phyloP scores from a whole-genome alignment of 2,888 invertebrate species.

The Lymantria dispar region DNA sequence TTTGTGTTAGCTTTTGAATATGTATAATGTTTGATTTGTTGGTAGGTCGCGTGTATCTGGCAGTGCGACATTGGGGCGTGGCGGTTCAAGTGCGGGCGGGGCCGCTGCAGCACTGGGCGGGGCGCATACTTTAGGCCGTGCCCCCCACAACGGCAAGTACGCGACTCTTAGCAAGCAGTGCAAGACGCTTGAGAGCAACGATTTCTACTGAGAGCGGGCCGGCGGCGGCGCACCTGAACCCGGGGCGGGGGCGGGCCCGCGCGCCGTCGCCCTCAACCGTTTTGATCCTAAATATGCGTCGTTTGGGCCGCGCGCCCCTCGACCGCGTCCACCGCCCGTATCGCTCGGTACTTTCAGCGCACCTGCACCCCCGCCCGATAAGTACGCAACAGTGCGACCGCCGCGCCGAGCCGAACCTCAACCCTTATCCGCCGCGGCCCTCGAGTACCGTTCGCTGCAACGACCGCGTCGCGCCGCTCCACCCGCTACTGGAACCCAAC shows the following conservation, averaged over 20 bases:
- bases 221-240: constrained; percentile 77
- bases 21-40: constrained; percentile 17
- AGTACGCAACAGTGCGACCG: constrained; percentile 73
- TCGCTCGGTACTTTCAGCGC: constrained; percentile 56
- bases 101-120: constrained; percentile 70
- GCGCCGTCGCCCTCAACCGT: constrained; percentile 78
- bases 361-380: constrained; percentile 46
- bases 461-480: constrained; percentile 68
- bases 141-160: constrained; percentile 93
- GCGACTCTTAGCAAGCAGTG: constrained; percentile 97
- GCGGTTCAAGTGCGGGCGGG: constrained; percentile 49
- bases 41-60: constrained; percentile 68
- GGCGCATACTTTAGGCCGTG: constrained; percentile 86
- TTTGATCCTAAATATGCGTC: constrained; percentile 84
- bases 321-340: constrained; percentile 66
- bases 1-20: neutral
- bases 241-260: constrained; percentile 62
- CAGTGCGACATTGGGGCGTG: constrained; percentile 42
- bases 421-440: constrained; percentile 77
- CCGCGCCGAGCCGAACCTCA: constrained; percentile 71
- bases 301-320: constrained; percentile 77
- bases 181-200: constrained; percentile 96
- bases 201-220: constrained; percentile 96
- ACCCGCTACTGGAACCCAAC: constrained; percentile 39
- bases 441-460: constrained; percentile 83